Conservation (phyloP, 2,797 vertebrate genomes). For the Eulemur coronatus region DNA sequence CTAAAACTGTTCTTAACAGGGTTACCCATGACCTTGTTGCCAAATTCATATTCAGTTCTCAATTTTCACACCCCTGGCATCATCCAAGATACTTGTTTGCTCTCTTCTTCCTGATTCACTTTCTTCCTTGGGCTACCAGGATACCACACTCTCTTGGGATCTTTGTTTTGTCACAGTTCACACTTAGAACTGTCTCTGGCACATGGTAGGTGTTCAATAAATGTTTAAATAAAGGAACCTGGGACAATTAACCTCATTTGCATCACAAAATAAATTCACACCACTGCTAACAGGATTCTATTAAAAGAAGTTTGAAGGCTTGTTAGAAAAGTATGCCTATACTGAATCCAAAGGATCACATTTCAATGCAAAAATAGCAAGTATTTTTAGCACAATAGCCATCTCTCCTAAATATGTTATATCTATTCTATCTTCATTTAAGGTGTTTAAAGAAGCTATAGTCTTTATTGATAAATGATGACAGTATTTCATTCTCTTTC, state of each 20-base stretch:
- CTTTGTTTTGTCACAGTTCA: neutral
- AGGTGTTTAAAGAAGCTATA: neutral
- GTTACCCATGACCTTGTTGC: neutral
- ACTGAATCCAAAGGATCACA: neutral
- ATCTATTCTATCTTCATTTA: neutral
- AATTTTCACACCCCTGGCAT: neutral
- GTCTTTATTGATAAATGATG: neutral
- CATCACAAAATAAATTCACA: neutral
- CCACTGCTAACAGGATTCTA: neutral
- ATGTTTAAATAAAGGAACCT: neutral
- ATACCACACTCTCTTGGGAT: neutral
- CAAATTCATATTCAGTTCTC: neutral
- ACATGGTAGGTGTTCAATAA: neutral
- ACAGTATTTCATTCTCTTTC: neutral
- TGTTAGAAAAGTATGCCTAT: neutral
- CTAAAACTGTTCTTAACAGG: neutral
- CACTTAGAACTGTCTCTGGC: neutral
- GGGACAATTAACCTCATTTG: neutral
- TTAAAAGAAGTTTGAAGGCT: neutral
- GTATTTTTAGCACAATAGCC: neutral
- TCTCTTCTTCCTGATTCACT: neutral
- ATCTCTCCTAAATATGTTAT: neutral
- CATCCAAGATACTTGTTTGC: neutral
- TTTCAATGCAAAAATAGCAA: neutral
- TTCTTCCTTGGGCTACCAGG: neutral